Conservation (phyloP, 1,140 invertebrate genomes). For the Orussus abietinus region DNA sequence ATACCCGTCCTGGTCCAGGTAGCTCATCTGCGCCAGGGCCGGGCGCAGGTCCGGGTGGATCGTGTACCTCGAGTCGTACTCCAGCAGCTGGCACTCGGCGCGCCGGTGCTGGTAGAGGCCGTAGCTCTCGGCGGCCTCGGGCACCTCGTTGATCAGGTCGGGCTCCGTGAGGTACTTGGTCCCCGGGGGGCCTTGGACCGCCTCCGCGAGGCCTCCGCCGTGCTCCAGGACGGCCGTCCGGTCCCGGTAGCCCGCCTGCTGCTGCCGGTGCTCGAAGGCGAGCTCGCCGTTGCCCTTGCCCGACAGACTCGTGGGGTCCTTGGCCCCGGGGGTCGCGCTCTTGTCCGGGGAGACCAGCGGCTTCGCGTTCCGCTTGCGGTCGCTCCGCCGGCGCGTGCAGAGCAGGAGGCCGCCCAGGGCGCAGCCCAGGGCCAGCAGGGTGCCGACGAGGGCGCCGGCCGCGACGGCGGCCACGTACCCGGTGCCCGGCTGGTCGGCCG, state of each 20-base stretch:
- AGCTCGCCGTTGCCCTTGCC: slow-evolving; percentile 27
- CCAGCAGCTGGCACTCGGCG: slow-evolving; percentile 26
- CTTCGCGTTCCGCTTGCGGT: slow-evolving; percentile 36
- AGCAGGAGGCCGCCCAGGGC: slow-evolving; percentile 39
- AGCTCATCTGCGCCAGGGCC: slow-evolving; percentile 33
- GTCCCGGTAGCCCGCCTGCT: slow-evolving; percentile 28
- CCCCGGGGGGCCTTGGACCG: slow-evolving; percentile 30
- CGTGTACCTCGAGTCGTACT: slow-evolving; percentile 36
- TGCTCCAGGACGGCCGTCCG: slow-evolving; percentile 34
- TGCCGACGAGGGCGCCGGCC: slow-evolving; percentile 40
- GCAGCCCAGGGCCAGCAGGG: slow-evolving; percentile 37
- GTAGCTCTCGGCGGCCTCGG: slow-evolving; percentile 23
- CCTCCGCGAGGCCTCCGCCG: slow-evolving; percentile 27
- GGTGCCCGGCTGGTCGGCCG: slow-evolving; percentile 29
- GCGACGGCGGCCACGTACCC: slow-evolving; percentile 41
- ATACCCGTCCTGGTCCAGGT: slow-evolving; percentile 70
- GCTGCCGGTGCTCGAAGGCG: slow-evolving; percentile 27
- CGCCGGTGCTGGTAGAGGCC: slow-evolving; percentile 25
- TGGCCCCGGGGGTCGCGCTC: slow-evolving; percentile 33
- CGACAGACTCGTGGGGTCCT: slow-evolving; percentile 24
- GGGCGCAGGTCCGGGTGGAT: slow-evolving; percentile 31
- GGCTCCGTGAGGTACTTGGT: slow-evolving; percentile 44
- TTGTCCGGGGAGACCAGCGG: slow-evolving; percentile 37
- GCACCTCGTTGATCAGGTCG: slow-evolving; percentile 47
- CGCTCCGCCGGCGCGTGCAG: slow-evolving; percentile 34